Percentiles rank a stretch among this genome's conserved stretches.
phyloP scores from a whole-genome alignment of 2,113 vertebrate species.

The Columbina picui region DNA sequence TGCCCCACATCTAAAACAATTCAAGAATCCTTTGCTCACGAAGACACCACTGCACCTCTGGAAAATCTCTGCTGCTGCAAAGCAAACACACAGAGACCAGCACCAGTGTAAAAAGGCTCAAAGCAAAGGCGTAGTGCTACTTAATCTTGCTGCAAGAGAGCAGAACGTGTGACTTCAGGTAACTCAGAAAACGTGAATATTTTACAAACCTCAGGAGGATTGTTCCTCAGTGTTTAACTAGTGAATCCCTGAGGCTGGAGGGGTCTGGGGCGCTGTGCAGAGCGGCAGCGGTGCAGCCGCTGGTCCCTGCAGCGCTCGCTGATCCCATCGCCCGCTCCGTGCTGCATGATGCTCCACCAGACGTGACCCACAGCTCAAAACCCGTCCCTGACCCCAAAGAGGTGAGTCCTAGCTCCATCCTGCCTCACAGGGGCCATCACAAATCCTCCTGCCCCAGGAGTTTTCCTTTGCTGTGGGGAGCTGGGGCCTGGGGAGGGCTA shows the following conservation, averaged over 20 bases:
- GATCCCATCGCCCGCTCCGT: too few species aligned
- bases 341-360: rapidly evolving
- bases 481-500: not conserved
- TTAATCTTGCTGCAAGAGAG: not conserved
- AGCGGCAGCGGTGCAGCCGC: not conserved
- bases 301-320: too few species aligned
- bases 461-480: not conserved
- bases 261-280: not conserved
- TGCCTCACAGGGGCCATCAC: not conserved
- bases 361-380: not conserved
- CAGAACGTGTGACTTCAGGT: not conserved
- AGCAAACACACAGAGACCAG: not conserved
- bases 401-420: not conserved
- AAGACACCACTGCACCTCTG: not conserved
- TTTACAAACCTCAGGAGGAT: not conserved
- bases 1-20: not conserved
- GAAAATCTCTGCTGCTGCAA: not conserved
- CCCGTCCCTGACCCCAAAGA: not conserved
- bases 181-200: not conserved
- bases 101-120: too few species aligned
- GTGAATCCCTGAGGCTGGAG: too few species aligned
- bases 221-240: not conserved
- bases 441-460: not conserved
- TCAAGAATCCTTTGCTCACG: not conserved
- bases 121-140: not conserved